Percentiles rank a stretch among this genome's conserved stretches.
phyloP scores from a whole-genome alignment of 2,888 invertebrate genomes.

The Spodoptera picta region DNA sequence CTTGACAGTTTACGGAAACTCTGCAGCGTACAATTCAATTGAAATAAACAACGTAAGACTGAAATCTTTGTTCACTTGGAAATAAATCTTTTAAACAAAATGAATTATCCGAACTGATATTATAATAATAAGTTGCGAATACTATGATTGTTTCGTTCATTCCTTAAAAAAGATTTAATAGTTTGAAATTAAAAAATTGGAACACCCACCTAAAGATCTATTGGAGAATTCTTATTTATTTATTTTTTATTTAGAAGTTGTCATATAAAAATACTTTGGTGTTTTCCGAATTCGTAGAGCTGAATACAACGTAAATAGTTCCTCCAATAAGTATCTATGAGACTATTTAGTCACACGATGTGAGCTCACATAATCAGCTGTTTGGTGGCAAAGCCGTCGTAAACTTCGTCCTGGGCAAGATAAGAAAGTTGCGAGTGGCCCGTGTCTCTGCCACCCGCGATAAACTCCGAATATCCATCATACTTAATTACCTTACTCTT shows the following conservation, averaged over 20 bases:
- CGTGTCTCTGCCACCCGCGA: constrained; percentile 77
- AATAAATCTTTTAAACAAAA: constrained; percentile 21
- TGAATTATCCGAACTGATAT: constrained; percentile 4
- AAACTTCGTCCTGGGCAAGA: constrained; percentile 73
- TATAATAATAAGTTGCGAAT: too few relatives aligned
- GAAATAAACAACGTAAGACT: constrained; percentile 24
- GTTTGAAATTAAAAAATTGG: too few relatives aligned
- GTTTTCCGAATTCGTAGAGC: constrained; percentile 16
- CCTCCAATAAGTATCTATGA: constrained; percentile 33
- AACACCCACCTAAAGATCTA: too few relatives aligned
- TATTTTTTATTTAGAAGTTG: too few relatives aligned
- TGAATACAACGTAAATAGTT: constrained; percentile 22
- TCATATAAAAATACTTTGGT: too few relatives aligned
- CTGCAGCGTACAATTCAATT: constrained; percentile 29
- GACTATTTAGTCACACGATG: constrained; percentile 51
- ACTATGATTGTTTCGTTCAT: too few relatives aligned
- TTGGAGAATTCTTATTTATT: too few relatives aligned
- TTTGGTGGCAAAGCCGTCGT: constrained; percentile 67
- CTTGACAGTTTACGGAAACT: constrained; percentile 26
- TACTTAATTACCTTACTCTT: constrained; percentile 85
- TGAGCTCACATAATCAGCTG: constrained; percentile 65
- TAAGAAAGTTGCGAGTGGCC: constrained; percentile 78
- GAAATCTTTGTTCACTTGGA: constrained; percentile 16
- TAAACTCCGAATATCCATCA: constrained; percentile 86
- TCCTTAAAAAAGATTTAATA: too few relatives aligned